Base-by-base conservation (phyloP, 2,888 invertebrate species). In the Chouioia cunea region DNA sequence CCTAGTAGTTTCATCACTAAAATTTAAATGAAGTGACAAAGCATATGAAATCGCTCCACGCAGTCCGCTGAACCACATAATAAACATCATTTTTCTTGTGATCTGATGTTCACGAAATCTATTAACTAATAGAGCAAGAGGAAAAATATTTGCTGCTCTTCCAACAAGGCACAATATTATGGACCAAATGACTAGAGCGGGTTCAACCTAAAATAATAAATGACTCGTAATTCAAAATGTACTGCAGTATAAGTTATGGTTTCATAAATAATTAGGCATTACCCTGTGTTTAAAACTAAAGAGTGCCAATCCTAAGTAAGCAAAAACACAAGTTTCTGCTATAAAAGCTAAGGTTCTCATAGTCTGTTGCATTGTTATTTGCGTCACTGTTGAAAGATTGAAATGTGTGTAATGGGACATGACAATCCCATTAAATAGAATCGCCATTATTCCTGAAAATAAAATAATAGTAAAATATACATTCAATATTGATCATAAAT, bases 401-500 rank as follows among this genome's bases (percentile, higher is more conserved):
- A 96, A 96, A 88, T 99, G 99, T 15, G 99, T 99, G 86, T 99
- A 99, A 86, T 99, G 99, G 0, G 98, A 98, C 99, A 99, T 99
- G 0, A 98, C 97, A 82, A 99, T 97, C 8, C 99, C 99, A 87
- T 97, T 97, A 85, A 99, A 98, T 77, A 99, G 87, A 81, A 99
- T 99, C 8, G 99, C 98, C 99, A 99, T 99, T 71, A 99, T 99
- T 73, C 99, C 96, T 92, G 88, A 79, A 86, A 90, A 75, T 75
- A 46, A 62, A 56, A 18, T 59, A 16, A n/a, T 4, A 12, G 46
- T 59, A 67, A 36, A 36, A 36, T 59, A 56, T 20, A 69, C 23
- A 36, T 47, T 58, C 4, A 57, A 23, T 50, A 15, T 44, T 10
- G 6, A 53, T 6, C 36, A 46, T 52, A 43, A 4, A 52, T 18